Percentiles rank a stretch among this genome's conserved stretches.
phyloP scores from a whole-genome alignment of 2,113 vertebrate genomes.

The Cynoglossus semilaevis region DNA sequence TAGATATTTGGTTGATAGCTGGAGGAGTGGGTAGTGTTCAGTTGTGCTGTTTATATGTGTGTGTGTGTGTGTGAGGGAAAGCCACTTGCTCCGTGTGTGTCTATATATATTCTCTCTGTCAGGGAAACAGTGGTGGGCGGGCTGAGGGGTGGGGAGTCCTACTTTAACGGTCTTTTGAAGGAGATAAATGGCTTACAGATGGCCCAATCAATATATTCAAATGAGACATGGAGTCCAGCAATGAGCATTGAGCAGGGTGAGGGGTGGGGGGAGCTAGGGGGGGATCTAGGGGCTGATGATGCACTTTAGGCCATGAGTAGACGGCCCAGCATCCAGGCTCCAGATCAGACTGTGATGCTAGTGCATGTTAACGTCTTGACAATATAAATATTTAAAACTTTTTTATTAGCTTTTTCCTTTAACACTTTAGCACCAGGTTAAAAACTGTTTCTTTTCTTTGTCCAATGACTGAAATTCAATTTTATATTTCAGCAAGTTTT shows the following conservation, averaged over 20 bases:
- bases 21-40: too few species aligned
- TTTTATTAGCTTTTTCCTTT: too few species aligned
- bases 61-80: conserved; percentile 10
- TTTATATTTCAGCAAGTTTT: too few species aligned
- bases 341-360: conserved; percentile 14
- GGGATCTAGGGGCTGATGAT: conserved; percentile 8
- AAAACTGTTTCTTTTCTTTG: too few species aligned
- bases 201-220: conserved; percentile 83
- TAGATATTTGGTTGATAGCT: conserved; percentile 30
- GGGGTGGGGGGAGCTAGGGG: conserved; percentile 12
- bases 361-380: too few species aligned
- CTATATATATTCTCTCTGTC: conserved; percentile 42
- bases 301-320: conserved; percentile 52
- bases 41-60: background rate
- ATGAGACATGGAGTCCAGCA: conserved; percentile 73
- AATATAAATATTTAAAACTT: background rate
- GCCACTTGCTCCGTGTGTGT: conserved; percentile 29
- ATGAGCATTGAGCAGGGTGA: conserved; percentile 52
- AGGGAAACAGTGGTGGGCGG: conserved; percentile 69
- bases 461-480: too few species aligned
- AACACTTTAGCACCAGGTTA: too few species aligned
- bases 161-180: conserved; percentile 79
- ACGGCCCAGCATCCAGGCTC: conserved; percentile 27
- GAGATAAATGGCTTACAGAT: conserved; percentile 84
- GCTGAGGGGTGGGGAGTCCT: conserved; percentile 66